Conservation (phyloP, 2,113 vertebrate genomes). For the Cnemophilus loriae region DNA sequence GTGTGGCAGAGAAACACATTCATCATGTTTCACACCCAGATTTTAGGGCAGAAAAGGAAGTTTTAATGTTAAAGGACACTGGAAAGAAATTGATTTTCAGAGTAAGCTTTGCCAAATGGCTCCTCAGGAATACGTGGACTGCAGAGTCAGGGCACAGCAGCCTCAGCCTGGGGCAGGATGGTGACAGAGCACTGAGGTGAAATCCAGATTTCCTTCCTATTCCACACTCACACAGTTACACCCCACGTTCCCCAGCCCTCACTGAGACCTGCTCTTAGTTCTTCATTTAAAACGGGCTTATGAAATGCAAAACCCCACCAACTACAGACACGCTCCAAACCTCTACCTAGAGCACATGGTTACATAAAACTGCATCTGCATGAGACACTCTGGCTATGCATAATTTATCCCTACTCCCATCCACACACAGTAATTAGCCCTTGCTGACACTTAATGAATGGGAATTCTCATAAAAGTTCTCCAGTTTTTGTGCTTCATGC, state of each 20-base stretch:
- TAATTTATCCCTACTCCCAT: not conserved
- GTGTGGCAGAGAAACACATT: not conserved
- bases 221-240: not conserved
- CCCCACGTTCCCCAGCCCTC: not conserved
- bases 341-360: not conserved
- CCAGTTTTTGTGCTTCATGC: not conserved
- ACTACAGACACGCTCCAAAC: not conserved
- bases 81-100: not conserved
- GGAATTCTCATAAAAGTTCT: not conserved
- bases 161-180: not conserved
- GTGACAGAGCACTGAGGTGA: not conserved
- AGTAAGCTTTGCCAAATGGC: not conserved
- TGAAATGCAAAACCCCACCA: not conserved
- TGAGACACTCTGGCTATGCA: not conserved
- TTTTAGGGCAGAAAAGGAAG: not conserved
- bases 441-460: not conserved
- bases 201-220: not conserved
- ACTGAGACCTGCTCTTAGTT: not conserved
- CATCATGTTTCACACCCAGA: not conserved
- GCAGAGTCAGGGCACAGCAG: not conserved
- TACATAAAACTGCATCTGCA: not conserved
- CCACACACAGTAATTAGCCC: not conserved
- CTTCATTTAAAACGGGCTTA: not conserved
- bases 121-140: fast-evolving
- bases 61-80: not conserved